phyloP scores from a whole-genome alignment of 2,888 invertebrate genomes.

The Meiosimyza platycephala region DNA sequence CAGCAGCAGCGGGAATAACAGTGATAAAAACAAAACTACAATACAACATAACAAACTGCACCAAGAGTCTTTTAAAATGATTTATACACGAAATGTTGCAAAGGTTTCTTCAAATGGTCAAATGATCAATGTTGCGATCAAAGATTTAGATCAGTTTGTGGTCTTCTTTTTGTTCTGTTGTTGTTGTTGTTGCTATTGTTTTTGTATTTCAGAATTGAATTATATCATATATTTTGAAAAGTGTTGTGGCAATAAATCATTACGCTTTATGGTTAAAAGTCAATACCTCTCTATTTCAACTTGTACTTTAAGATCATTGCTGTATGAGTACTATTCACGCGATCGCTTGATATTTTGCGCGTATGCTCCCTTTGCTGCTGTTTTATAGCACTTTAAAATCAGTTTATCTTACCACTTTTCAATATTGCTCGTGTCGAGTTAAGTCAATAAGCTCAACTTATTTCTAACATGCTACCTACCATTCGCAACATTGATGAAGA shows the following conservation, averaged over 20 bases:
- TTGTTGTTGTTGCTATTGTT: slow-evolving; percentile 25
- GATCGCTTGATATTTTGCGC: not conserved
- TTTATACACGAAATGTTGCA: not conserved
- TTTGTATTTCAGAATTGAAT: slow-evolving; percentile 15
- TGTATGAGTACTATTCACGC: not conserved
- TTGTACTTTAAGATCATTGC: not conserved
- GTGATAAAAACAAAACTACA: too few species aligned
- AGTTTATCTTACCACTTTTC: not conserved
- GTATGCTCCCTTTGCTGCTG: not conserved
- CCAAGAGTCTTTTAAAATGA: too few species aligned
- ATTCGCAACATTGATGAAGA: slow-evolving; percentile 17
- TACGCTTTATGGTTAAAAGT: slow-evolving; percentile 45
- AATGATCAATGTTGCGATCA: slow-evolving; percentile 19
- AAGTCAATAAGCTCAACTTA: too few species aligned
- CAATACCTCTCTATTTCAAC: not conserved
- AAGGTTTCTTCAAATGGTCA: slow-evolving; percentile 16
- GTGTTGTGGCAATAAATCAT: slow-evolving; percentile 40
- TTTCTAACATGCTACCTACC: too few species aligned
- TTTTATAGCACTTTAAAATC: not conserved
- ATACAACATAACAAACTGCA: too few species aligned
- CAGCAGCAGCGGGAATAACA: too few species aligned
- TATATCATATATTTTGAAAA: not conserved
- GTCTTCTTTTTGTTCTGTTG: not conserved
- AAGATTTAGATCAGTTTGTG: slow-evolving; percentile 18
- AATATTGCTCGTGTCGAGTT: too few species aligned